phyloP scores from a whole-genome alignment of 2,888 invertebrate genomes.

The Hetaerina titia region DNA sequence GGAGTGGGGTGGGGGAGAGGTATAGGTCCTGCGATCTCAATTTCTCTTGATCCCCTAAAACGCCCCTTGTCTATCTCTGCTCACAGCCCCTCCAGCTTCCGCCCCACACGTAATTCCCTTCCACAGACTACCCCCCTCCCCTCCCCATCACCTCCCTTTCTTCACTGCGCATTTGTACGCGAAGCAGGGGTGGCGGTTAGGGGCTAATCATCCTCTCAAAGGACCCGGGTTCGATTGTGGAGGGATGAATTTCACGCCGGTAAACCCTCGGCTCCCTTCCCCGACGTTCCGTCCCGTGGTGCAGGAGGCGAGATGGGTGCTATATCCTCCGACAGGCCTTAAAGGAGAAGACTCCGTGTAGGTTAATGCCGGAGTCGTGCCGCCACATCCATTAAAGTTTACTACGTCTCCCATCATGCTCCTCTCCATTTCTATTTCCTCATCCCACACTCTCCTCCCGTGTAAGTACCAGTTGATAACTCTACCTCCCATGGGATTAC shows the following conservation, averaged over 20 bases:
- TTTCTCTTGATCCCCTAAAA: conserved; percentile 24
- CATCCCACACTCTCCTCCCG: neutral
- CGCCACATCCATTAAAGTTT: neutral
- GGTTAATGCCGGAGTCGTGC: neutral
- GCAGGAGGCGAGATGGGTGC: neutral
- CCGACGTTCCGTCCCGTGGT: neutral
- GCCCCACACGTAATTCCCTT: neutral
- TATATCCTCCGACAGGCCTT: neutral
- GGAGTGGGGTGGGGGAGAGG: neutral
- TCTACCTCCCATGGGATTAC: neutral
- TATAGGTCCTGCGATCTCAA: neutral
- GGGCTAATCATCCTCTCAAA: conserved; percentile 8
- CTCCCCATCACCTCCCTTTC: neutral
- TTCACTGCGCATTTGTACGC: neutral
- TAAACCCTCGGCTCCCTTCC: neutral
- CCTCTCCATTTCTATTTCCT: neutral
- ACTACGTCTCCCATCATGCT: neutral
- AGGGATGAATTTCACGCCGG: neutral
- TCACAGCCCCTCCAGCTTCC: neutral
- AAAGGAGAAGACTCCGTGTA: neutral
- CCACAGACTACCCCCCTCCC: neutral
- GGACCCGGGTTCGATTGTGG: conserved; percentile 27
- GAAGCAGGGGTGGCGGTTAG: neutral
- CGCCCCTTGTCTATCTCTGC: neutral
- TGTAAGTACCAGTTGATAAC: neutral